Evolutionary conservation across 2,888 invertebrate genomes (phyloP).

Genomic region (Heliconius ismenius): DNA sequence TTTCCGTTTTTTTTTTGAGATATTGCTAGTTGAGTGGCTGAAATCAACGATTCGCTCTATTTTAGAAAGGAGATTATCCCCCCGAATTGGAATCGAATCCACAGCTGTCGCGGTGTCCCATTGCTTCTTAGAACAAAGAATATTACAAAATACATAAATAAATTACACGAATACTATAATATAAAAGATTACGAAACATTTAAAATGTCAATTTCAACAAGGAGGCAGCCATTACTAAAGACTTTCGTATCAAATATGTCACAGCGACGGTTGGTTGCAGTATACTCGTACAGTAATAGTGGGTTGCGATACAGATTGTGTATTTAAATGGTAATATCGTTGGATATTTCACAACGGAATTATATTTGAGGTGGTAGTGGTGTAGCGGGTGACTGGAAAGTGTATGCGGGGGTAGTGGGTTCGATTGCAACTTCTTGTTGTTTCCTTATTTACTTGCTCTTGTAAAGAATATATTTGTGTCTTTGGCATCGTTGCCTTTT

Average conservation of each 20-base stretch:
- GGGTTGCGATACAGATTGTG: constrained; percentile 2
- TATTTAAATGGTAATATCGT: constrained; percentile 8
- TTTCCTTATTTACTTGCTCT: too few species aligned
- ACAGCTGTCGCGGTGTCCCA: not conserved
- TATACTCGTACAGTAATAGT: constrained; percentile 1
- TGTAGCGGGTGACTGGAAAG: too few species aligned
- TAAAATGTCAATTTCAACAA: constrained; percentile 8
- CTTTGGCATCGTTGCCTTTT: not conserved
- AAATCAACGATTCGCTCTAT: not conserved
- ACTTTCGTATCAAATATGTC: constrained; percentile 15
- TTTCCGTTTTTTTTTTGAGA: too few species aligned
- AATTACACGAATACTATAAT: not conserved
- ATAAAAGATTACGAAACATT: not conserved
- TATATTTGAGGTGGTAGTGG: not conserved
- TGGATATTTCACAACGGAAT: not conserved
- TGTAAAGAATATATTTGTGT: not conserved
- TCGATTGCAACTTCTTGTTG: too few species aligned
- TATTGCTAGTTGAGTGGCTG: not conserved
- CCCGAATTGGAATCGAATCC: not conserved
- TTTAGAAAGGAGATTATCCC: not conserved
- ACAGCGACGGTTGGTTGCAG: constrained; percentile 3
- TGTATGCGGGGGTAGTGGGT: too few species aligned
- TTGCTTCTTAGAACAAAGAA: too few species aligned
- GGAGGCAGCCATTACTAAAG: constrained; percentile 8
- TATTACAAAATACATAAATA: not conserved